Percentiles rank a stretch among this genome's conserved stretches.
These are phyloP conservation scores for Solenopsis fugax DNA, from an alignment of 1,140 invertebrate species.

Conservation along the genomic window DNA sequence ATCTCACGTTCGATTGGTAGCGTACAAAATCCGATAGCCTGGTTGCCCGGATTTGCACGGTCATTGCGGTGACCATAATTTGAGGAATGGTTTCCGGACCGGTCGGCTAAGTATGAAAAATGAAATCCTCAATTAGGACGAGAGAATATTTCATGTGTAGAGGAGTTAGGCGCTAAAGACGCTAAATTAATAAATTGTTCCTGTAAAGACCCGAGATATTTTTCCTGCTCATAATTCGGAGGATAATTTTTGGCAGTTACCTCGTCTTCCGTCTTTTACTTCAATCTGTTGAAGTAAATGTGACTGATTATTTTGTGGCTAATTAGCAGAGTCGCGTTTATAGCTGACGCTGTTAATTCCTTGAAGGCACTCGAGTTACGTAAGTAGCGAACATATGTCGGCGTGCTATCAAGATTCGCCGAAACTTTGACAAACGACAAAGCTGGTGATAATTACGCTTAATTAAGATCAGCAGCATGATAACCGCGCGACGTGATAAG, in stretches of 20 bases:
- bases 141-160: neutral
- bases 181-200: slow-evolving; percentile 2
- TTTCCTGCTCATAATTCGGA: neutral
- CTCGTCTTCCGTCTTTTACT: neutral
- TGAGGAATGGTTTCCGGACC: neutral
- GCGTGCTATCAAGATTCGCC: slow-evolving; percentile 32
- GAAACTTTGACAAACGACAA: slow-evolving; percentile 60
- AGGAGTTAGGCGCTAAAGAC: neutral
- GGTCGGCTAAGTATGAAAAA: neutral
- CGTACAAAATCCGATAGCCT: neutral
- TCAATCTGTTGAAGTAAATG: slow-evolving; percentile 1
- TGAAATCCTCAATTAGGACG: neutral
- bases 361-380: neutral
- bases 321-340: slow-evolving; percentile 23
- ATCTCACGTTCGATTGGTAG: slow-evolving; percentile 1
- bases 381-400: slow-evolving; percentile 34
- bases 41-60: neutral
- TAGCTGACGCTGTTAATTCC: slow-evolving; percentile 26
- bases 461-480: slow-evolving; percentile 48
- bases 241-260: neutral
- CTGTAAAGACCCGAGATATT: neutral
- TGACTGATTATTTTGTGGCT: neutral
- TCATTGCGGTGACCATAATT: neutral
- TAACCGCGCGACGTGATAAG: slow-evolving; percentile 46
- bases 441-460: slow-evolving; percentile 54